These are phyloP conservation scores for Semaprochilodus insignis DNA, from an alignment of 2,797 vertebrate genomes.

Conservation along the genomic window DNA sequence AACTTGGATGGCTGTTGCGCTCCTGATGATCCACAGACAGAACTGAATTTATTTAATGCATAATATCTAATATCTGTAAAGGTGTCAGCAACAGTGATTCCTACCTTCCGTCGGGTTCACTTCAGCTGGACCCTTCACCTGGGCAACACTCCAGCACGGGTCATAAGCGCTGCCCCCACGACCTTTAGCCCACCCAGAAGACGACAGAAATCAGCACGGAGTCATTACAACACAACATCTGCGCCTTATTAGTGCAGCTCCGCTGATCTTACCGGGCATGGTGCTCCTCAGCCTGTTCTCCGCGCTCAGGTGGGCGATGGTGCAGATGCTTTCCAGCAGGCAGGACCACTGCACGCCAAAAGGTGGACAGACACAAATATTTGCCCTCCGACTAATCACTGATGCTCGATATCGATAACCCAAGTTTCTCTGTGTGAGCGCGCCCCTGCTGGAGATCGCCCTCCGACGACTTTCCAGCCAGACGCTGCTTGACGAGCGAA, in stretches of 20 bases:
- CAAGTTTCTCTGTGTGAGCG: neutral
- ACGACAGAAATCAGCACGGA: neutral
- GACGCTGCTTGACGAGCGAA: neutral
- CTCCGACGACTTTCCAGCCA: neutral
- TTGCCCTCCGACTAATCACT: neutral
- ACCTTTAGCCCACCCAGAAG: conserved; percentile 1
- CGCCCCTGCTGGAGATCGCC: neutral
- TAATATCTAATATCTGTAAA: too few species aligned
- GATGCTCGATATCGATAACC: neutral
- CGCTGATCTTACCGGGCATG: conserved; percentile 36
- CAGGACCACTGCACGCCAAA: neutral
- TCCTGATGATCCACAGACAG: neutral
- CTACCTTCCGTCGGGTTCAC: conserved; percentile 63
- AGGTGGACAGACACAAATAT: neutral
- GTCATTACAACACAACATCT: neutral
- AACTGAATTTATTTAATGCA: neutral
- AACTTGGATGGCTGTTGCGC: neutral
- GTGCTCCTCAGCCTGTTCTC: neutral
- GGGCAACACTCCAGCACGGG: conserved; percentile 59
- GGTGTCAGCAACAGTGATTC: neutral
- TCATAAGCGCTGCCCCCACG: conserved; percentile 55
- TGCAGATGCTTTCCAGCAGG: neutral
- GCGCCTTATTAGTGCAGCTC: neutral
- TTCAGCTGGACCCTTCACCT: conserved; percentile 61
- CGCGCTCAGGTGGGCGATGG: conserved; percentile 9